Evolutionary conservation across 2,888 invertebrate species (phyloP).

Genomic region (Gortyna flavago): DNA sequence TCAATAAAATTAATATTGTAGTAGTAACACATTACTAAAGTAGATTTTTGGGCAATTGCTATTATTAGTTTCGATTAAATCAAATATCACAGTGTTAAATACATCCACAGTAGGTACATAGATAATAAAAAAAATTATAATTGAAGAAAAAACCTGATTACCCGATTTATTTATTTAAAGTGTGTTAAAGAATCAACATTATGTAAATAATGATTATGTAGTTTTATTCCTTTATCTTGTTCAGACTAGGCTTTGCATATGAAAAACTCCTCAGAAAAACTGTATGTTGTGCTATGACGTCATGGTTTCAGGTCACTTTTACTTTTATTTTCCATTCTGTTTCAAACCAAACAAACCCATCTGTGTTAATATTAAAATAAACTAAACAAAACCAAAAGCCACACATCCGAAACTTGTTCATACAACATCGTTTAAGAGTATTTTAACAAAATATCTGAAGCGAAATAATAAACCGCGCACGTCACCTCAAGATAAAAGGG

Average conservation of each 20-base stretch:
- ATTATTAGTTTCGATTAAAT: background rate
- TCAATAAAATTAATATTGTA: background rate
- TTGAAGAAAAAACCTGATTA: background rate
- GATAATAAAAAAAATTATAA: too few species aligned
- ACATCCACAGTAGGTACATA: background rate
- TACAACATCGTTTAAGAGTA: slow-evolving; percentile 69
- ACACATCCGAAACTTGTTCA: slow-evolving; percentile 59
- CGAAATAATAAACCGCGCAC: slow-evolving; percentile 87
- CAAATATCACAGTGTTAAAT: background rate
- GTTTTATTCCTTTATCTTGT: background rate
- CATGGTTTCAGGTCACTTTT: background rate
- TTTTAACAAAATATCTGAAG: slow-evolving; percentile 83
- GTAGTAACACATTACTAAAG: background rate
- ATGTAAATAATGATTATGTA: background rate
- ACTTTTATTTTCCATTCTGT: background rate
- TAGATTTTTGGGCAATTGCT: background rate
- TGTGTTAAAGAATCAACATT: too few species aligned
- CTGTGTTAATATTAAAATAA: slow-evolving; percentile 41
- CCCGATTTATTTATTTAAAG: background rate
- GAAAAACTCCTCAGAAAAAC: background rate
- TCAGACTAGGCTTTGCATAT: background rate
- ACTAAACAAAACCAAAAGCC: slow-evolving; percentile 62
- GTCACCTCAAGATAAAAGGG: slow-evolving; percentile 88
- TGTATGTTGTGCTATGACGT: fast-evolving
- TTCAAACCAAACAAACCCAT: slow-evolving; percentile 14